Base-by-base conservation (phyloP, 2,888 invertebrate genomes). In the Mesorhabditis belari region DNA sequence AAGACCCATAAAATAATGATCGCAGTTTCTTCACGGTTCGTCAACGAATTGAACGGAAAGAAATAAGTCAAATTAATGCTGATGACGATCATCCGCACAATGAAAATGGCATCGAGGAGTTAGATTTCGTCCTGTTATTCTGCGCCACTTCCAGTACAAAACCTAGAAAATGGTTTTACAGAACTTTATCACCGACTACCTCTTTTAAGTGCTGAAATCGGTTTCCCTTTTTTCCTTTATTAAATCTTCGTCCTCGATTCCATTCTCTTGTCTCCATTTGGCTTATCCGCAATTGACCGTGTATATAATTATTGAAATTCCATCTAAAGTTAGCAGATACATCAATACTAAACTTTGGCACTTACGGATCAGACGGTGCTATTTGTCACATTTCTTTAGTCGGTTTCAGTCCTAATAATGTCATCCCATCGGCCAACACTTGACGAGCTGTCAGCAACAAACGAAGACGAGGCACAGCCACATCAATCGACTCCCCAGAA, bases 371-470 rank as follows among this genome's bases (percentile, higher is more conserved):
- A 17, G 44, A n/a, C 44, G 44, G 44, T 35, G 12, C n/a, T 35
- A 35, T 17, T 35, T 35, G 44, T 69, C 67, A 75, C 74, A 75
- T 71, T n/a, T 59, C 55, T 17, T 65, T 58, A 19, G 74, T 59
- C 19, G 78, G 75, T 3, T 62, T 54, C 35, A 78, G 64, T 17
- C 78, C 78, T 6, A 78, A 61, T 29, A 78, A 53, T 3, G 26
- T 55, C 64, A 78, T 71, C n/a, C 75, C 75, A 35, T 79, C 71
- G 28, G 66, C 64, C 21, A 78, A 64, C 3, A 77, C 74, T n/a
- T 67, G 64, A 6, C 73, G 71, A 4, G 74, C 68, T 4, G 76
- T 69, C 4, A 68, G 64, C 44, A 78, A 68, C 5, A 79, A 61
- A 6, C 78, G 62, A 25, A 78, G 65, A 25, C 78, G 71, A 4